Percentiles rank a stretch among this genome's conserved stretches.
These are phyloP conservation scores for Imbricaverruca yamaguchii DNA, from an alignment of 2,888 invertebrate genomes.

Conservation along the genomic window DNA sequence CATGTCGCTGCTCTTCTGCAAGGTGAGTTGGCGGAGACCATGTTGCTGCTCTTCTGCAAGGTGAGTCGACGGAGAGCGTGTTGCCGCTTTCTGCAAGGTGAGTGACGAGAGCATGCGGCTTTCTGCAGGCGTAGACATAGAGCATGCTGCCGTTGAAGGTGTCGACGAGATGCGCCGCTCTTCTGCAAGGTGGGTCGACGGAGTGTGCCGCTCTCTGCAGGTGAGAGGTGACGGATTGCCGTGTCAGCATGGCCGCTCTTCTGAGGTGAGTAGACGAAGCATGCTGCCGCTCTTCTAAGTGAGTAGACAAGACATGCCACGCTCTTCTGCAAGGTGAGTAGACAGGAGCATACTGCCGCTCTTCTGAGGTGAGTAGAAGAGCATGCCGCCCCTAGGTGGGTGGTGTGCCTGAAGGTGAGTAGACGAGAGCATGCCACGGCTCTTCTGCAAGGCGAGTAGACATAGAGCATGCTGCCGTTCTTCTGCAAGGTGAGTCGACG, in stretches of 20 bases:
- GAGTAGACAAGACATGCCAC: no score
- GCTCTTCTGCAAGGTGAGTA: no score
- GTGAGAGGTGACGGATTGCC: no score
- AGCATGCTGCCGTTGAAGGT: no score
- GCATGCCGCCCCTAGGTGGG: constrained; percentile 98
- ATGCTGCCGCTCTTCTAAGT: no score
- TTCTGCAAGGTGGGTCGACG: neutral
- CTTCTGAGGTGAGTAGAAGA: constrained; percentile 91
- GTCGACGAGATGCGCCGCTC: no score
- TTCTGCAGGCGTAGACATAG: no score
- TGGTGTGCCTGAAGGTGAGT: no score
- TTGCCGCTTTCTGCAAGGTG: neutral
- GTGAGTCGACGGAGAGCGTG: constrained; percentile 65
- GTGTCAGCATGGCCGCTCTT: no score
- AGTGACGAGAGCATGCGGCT: no score
- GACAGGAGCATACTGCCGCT: constrained; percentile 97
- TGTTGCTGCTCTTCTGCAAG: constrained; percentile 95
- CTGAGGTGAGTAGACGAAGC: no score
- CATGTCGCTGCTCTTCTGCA: neutral
- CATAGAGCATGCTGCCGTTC: constrained; percentile 92
- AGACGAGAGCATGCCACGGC: neutral
- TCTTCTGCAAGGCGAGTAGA: constrained; percentile 60
- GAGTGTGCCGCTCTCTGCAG: no score
- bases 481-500: constrained; percentile 22
- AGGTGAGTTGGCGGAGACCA: constrained; percentile 55